phyloP scores from a whole-genome alignment of 2,797 vertebrate species.

The Hyperoplus immaculatus region DNA sequence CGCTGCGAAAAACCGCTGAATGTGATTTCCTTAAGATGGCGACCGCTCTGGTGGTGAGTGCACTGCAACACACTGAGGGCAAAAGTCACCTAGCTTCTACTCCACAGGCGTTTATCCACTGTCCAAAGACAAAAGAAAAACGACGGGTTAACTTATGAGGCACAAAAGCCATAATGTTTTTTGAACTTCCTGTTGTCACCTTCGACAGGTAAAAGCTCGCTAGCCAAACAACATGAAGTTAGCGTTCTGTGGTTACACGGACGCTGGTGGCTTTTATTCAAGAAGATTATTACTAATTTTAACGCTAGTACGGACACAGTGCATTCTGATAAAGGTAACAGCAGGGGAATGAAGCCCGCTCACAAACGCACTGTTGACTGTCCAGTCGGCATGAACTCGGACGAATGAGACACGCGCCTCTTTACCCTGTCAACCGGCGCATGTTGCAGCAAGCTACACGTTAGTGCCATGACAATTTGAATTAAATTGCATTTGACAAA shows the following conservation, averaged over 20 bases:
- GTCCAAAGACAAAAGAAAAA: rapidly evolving
- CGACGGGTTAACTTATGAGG: background rate
- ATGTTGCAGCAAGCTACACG: too few species aligned
- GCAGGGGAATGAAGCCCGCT: too few species aligned
- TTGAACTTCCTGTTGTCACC: conserved; percentile 4
- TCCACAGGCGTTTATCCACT: rapidly evolving
- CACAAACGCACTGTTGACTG: too few species aligned
- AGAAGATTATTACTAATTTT: rapidly evolving
- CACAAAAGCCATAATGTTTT: too few species aligned
- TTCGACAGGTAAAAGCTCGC: conserved; percentile 3
- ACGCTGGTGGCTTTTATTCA: background rate
- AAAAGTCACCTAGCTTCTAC: background rate
- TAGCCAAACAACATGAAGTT: conserved; percentile 19
- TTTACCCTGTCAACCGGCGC: too few species aligned
- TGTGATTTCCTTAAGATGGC: conserved; percentile 92
- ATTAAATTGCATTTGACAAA: too few species aligned
- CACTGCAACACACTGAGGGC: background rate
- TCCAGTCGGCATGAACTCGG: too few species aligned
- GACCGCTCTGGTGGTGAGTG: conserved; percentile 95
- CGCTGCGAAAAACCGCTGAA: conserved; percentile 48
- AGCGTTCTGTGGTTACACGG: background rate
- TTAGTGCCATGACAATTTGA: too few species aligned
- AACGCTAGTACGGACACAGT: background rate
- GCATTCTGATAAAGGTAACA: too few species aligned
- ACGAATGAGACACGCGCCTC: too few species aligned